These are phyloP conservation scores for Seira musarum DNA, from an alignment of 2,888 invertebrate species.

Conservation along the genomic window DNA sequence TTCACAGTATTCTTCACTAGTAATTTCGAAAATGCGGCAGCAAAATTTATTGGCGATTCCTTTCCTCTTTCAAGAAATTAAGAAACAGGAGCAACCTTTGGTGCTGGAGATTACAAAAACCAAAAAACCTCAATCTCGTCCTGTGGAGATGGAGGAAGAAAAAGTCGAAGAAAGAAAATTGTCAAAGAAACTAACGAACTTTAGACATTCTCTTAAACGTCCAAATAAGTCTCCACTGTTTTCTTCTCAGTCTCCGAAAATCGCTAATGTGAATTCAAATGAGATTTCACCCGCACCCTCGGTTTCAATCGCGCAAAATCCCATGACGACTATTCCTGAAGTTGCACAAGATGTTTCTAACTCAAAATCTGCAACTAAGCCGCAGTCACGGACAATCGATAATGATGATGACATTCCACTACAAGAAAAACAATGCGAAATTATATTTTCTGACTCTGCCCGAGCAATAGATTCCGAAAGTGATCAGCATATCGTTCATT, in stretches of 20 bases:
- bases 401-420: too few relatives aligned
- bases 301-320: not conserved
- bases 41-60: conserved; percentile 24
- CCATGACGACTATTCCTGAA: not conserved
- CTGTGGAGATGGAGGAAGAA: not conserved
- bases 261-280: not conserved
- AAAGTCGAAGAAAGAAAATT: not conserved
- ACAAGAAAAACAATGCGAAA: conserved; percentile 41
- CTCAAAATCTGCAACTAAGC: not conserved
- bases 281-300: not conserved
- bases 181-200: not conserved
- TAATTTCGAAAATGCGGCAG: conserved; percentile 14
- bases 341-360: not conserved
- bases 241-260: not conserved
- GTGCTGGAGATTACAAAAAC: conserved; percentile 29
- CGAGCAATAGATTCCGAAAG: conserved; percentile 17
- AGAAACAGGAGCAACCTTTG: conserved; percentile 24
- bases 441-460: conserved; percentile 39
- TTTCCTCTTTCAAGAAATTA: not conserved
- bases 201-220: too few relatives aligned
- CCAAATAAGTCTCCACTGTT: too few relatives aligned
- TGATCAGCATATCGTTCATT: conserved; percentile 41
- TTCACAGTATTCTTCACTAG: conserved; percentile 15
- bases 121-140: not conserved
- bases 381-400: not conserved